These are phyloP conservation scores for Acanthopleura granulata DNA, from an alignment of 2,888 invertebrate genomes.

Conservation along the genomic window DNA sequence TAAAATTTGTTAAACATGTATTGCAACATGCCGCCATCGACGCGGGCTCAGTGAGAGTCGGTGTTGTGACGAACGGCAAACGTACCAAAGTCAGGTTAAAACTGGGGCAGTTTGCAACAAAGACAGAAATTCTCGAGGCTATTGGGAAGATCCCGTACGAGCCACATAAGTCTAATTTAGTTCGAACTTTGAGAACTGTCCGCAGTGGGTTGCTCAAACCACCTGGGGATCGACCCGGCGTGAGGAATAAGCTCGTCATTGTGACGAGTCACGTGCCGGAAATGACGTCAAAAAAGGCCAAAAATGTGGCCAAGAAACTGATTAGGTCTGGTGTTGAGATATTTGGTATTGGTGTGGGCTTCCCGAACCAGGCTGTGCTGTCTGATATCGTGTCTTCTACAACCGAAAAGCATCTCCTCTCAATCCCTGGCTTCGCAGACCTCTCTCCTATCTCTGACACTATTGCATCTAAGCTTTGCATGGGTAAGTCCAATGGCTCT, in stretches of 20 bases:
- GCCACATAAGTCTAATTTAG: neutral
- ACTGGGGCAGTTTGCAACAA: neutral
- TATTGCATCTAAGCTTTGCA: neutral
- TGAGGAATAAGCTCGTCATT: neutral
- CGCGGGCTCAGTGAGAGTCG: neutral
- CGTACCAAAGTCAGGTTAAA: constrained; percentile 13
- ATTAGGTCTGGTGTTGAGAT: neutral
- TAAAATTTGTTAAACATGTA: neutral
- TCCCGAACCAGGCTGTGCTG: neutral
- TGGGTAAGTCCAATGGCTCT: neutral
- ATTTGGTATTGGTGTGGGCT: constrained; percentile 6
- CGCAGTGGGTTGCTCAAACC: neutral
- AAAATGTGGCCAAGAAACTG: constrained; percentile 6
- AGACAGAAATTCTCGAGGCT: neutral
- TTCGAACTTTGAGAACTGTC: neutral
- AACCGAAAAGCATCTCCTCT: neutral
- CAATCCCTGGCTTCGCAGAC: neutral
- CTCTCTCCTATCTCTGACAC: neutral
- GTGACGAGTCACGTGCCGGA: constrained; percentile 3
- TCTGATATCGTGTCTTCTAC: neutral
- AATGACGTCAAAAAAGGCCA: neutral
- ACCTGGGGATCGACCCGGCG: neutral
- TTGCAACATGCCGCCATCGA: neutral
- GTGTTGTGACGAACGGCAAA: constrained; percentile 8
- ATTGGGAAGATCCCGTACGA: neutral